Base-by-base conservation (phyloP, 2,888 invertebrate genomes). In the Therioaphis trifolii region DNA sequence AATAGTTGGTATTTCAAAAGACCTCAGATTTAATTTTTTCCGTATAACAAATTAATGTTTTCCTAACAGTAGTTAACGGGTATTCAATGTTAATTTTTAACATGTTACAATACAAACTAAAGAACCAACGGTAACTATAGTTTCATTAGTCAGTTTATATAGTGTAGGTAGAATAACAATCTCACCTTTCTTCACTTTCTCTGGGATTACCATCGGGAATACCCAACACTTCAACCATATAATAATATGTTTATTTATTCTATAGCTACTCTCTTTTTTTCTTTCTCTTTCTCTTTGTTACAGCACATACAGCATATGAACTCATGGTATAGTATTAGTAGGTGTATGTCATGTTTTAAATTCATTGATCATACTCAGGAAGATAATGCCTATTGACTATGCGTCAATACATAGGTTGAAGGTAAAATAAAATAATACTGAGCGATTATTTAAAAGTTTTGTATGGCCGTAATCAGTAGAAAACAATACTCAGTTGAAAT, bases 121-220 rank as follows among this genome's bases (percentile, higher is more conserved):
- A 35, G 35, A 5, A 5, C 35, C 35, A 35, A 35, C 35, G 24
- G 24, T 58, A 58, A 24, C 58, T 12, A 12, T 24, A 12, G 18
- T 43, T 43, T 75, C 24, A 9, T 43, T 72, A 2, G 72, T 29
- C 5, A 35, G 4, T 5, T 35, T 35, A 5, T 7, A 7, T 21
- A 2, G n/a, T 4, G 27, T 18, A n/a, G 18, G 21, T 7, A 12
- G 63, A 77, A 66, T 49, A 66, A 0, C 2, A 66, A 77, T 80
- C 71, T 80, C 80, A 46, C 71, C 80, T 80, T 80, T 71, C 71
- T 80, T 61, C 72, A 46, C 80, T 80, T 80, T 80, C 80, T 80
- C 80, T 21, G 61, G 15, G 40, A 58, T 46, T 43, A 21, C 43
- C 46, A 12, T 9, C 18, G 80, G 80, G 29, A 72, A 72, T 80